Base-by-base conservation (phyloP, 2,113 vertebrate genomes). In the Antechinus flavipes region DNA sequence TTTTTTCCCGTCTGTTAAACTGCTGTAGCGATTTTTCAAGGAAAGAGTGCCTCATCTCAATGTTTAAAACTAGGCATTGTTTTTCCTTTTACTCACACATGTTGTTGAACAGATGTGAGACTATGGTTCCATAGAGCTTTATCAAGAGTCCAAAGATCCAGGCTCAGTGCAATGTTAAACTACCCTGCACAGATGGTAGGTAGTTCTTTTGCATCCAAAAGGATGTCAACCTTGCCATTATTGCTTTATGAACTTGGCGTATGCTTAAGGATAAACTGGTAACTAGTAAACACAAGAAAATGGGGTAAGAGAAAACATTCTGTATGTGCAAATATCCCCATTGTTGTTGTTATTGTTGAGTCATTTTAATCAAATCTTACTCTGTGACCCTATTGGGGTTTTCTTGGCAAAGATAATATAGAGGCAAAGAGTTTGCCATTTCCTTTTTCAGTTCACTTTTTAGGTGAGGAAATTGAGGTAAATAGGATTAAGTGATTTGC, bases 181-280 rank as follows among this genome's bases (percentile, higher is more conserved):
- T 89, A 0, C 25, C 91, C 0, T 10, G 11, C 49, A 94, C 0
- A 93, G 49, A 49, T 93, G 46, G 27, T 46, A 5, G 0, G 27
- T 46, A 5, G 0, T n/a, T 54, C 90, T 95, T 95, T 50, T 95
- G 68, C 8, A 90, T 52, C 0, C 27, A 53, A 92, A 30, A 91
- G 0, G 9, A 93, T 95, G 49, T 84, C n/a, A 96, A 25, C 46
- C 91, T 94, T 93, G 27, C 19, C 10, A n/a, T 22, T 50, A 90
- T 52, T 93, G 93, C 46, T 93, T 92, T 6, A 91, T 89, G 0
- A 93, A 89, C 92, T 95, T 0, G 56, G 89, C 0, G 11, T n/a
- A 92, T 58, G 6, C 8, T 93, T 93, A 93, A 90, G 47, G 49
- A 90, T 26, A 50, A 47, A 90, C 52, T 96, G n/a, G 92, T 68